Percentiles rank a stretch among this genome's conserved stretches.
Conservation (phyloP, 2,888 invertebrate species). For the Hyles lineata region DNA sequence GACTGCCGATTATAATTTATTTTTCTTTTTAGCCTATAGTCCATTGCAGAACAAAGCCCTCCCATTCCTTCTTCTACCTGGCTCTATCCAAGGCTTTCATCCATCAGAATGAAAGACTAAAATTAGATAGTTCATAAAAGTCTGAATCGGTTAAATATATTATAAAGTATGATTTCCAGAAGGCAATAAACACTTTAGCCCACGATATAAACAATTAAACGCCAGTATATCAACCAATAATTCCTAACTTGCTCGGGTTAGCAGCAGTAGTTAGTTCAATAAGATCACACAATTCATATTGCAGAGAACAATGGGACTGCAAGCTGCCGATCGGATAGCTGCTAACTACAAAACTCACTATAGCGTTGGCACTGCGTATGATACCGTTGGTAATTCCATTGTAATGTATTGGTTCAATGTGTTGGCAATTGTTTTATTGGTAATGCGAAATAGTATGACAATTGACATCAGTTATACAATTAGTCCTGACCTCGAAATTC, state of each 20-base stretch:
- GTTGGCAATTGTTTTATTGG: too few species aligned
- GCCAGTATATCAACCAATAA: not conserved
- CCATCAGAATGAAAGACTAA: too few species aligned
- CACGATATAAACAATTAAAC: not conserved
- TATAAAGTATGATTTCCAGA: too few species aligned
- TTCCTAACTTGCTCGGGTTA: not conserved
- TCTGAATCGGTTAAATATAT: too few species aligned
- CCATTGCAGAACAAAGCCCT: too few species aligned
- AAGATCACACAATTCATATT: not conserved
- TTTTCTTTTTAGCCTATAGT: too few species aligned
- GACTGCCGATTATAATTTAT: too few species aligned
- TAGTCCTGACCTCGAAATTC: too few species aligned
- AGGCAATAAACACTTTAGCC: too few species aligned
- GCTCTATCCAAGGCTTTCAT: too few species aligned
- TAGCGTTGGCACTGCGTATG: constrained; percentile 61
- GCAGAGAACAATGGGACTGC: constrained; percentile 52
- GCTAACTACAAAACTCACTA: constrained; percentile 54
- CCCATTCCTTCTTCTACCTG: too few species aligned
- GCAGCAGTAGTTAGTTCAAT: not conserved
- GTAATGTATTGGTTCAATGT: not conserved
- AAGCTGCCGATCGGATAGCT: constrained; percentile 45
- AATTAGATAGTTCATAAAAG: too few species aligned
- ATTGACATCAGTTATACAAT: not conserved
- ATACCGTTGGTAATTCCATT: constrained; percentile 66
- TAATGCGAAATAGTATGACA: not conserved